Evolutionary conservation across 2,888 invertebrate genomes (phyloP), one percentile per base, ranked within the genome.

Genomic region (Liodrosophila aerea): DNA sequence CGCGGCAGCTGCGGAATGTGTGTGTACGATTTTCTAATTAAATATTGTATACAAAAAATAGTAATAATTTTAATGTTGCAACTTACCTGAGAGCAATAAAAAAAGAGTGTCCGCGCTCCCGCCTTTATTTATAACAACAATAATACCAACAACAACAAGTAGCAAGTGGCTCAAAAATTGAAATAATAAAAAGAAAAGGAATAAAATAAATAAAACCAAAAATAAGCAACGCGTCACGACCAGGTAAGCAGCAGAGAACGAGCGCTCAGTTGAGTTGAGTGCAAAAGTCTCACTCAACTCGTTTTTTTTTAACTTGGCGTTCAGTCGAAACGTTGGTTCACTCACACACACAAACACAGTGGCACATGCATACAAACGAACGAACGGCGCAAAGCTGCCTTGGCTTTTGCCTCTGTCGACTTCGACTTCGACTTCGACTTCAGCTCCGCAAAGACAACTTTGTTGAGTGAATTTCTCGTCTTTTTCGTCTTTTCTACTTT

Each of bases 331-430:
- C 39, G 34, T 12, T 44, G 61, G 67, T 52, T 49, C 9, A 22
- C 44, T 34, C 44, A 9, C 36, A 22, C 16, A 31, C 60, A 22
- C 18, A 40, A 52, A 44, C 40, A 22, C 43, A 47, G 29, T 13
- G 29, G 37, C 16, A 49, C 37, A 27, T 30, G 33, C 16, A 31
- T 11, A 51, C 22, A 37, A 12, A 58, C n/a, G 11, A 22, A 41
- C 22, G 22, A 51, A 47, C 46, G 54, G 51, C 46, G 53, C 53
- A 64, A 68, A 59, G 59, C 44, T 59, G 53, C 34, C 37, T 65
- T 47, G 50, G 41, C 44, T 64, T 58, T 29, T 12, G 31, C 51
- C 16, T 44, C 9, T 13, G 11, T 1, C 37, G 29, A 49, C 27
- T 37, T n/a, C 34, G 31, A 51, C 39, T 49, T 13, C n/a, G 13